These are phyloP conservation scores for Amphipoea oculea DNA, from an alignment of 2,888 invertebrate species.

Conservation along the genomic window DNA sequence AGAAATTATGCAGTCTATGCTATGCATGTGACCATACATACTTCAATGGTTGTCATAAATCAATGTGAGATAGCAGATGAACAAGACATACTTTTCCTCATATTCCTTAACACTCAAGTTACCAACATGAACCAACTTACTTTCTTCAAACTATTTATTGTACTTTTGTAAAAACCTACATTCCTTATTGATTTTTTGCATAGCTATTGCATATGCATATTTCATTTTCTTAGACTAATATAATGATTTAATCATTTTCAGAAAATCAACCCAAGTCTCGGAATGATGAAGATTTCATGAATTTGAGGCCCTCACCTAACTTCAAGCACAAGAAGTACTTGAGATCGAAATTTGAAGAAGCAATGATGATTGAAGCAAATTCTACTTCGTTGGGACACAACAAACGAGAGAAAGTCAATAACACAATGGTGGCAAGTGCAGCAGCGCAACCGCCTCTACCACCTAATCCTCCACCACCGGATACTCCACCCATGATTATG, in stretches of 20 bases:
- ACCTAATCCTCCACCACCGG: conserved; percentile 76
- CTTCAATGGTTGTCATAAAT: no score
- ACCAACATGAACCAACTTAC: no score
- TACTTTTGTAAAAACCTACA: no score
- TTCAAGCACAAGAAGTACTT: conserved; percentile 82
- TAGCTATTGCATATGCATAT: no score
- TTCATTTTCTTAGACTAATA: not conserved
- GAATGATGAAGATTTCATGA: conserved; percentile 75
- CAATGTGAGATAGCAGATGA: no score
- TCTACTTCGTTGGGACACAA: not conserved
- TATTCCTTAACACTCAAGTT: no score
- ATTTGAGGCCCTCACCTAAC: conserved; percentile 79
- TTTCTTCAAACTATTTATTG: no score
- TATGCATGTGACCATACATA: no score
- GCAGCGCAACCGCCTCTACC: conserved; percentile 75
- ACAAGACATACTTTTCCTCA: no score
- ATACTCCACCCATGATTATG: conserved; percentile 57
- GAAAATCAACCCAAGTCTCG: conserved; percentile 26
- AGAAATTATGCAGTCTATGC: no score
- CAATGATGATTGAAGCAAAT: conserved; percentile 42
- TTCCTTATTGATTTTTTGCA: no score
- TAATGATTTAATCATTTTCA: conserved; percentile 33
- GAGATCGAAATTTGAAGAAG: conserved; percentile 75
- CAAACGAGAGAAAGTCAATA: conserved; percentile 36
- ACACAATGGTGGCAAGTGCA: not conserved